Percentiles rank a stretch among this genome's conserved stretches.
phyloP scores from a whole-genome alignment of 2,113 vertebrate genomes.

The Neodontobutis hainanensis region DNA sequence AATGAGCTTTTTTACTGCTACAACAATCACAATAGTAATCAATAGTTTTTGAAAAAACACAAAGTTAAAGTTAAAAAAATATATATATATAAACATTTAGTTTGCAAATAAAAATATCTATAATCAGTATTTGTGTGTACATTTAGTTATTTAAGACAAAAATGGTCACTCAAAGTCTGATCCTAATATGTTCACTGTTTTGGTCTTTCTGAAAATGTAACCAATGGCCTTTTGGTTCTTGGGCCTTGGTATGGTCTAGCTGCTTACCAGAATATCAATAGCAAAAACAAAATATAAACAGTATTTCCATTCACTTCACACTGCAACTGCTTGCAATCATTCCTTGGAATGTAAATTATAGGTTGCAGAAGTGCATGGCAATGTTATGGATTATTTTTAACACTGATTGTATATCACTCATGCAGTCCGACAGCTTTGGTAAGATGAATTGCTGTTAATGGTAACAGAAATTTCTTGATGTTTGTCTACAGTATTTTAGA shows the following conservation, averaged over 20 bases:
- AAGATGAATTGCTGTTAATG: conserved; percentile 47
- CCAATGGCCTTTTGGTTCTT: not conserved
- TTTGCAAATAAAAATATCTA: no score
- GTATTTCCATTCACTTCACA: conserved; percentile 63
- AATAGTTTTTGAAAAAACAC: no score
- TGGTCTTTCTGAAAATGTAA: no score
- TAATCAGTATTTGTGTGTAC: no score
- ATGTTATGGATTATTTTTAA: conserved; percentile 68
- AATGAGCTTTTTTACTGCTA: not conserved
- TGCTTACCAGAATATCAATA: conserved; percentile 44
- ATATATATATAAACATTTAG: no score
- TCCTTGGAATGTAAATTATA: conserved; percentile 74
- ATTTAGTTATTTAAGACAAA: no score
- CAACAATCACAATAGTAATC: no score
- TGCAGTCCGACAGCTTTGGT: conserved; percentile 32
- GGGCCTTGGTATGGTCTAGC: conserved; percentile 12
- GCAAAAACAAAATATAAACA: conserved; percentile 53
- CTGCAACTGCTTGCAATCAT: conserved; percentile 68
- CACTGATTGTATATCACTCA: conserved; percentile 69
- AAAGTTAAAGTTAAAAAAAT: no score
- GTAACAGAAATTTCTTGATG: conserved; percentile 42
- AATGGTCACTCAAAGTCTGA: no score
- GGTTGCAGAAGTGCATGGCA: conserved; percentile 55
- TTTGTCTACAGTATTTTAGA: conserved; percentile 33
- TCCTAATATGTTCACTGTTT: no score